Percentiles rank a stretch among this genome's conserved stretches.
phyloP scores from a whole-genome alignment of 2,797 vertebrate genomes.

The Lates japonicus region DNA sequence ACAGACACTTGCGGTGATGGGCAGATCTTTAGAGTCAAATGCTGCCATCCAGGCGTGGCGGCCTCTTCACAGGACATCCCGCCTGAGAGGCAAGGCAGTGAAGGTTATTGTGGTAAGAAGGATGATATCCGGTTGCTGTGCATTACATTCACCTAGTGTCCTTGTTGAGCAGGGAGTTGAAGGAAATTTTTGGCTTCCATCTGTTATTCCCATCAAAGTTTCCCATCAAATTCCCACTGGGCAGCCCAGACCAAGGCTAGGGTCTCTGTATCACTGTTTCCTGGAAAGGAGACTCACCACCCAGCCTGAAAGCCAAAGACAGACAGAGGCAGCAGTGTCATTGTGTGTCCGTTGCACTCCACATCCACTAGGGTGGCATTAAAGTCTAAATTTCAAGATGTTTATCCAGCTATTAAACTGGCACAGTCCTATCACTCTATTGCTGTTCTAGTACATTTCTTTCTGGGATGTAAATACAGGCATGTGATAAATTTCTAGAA shows the following conservation, averaged over 20 bases:
- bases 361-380: conserved; percentile 55
- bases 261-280: conserved; percentile 88
- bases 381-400: background rate
- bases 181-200: conserved; percentile 91
- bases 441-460: background rate
- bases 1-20: conserved; percentile 82
- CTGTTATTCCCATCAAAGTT: conserved; percentile 89
- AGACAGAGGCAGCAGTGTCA: background rate
- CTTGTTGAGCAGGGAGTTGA: conserved; percentile 88
- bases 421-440: background rate
- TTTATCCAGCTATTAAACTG: background rate
- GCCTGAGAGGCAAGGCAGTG: conserved; percentile 73
- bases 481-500: background rate
- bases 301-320: conserved; percentile 80
- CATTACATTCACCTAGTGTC: conserved; percentile 80
- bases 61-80: conserved; percentile 82
- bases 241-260: conserved; percentile 89
- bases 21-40: conserved; percentile 65
- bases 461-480: background rate
- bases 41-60: conserved; percentile 89
- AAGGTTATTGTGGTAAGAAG: background rate
- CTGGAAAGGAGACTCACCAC: conserved; percentile 93
- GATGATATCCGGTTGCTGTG: background rate
- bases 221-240: conserved; percentile 90
- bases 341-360: background rate